Base-by-base conservation (phyloP, 2,888 invertebrate genomes). In the Subacronicta megacephala region DNA sequence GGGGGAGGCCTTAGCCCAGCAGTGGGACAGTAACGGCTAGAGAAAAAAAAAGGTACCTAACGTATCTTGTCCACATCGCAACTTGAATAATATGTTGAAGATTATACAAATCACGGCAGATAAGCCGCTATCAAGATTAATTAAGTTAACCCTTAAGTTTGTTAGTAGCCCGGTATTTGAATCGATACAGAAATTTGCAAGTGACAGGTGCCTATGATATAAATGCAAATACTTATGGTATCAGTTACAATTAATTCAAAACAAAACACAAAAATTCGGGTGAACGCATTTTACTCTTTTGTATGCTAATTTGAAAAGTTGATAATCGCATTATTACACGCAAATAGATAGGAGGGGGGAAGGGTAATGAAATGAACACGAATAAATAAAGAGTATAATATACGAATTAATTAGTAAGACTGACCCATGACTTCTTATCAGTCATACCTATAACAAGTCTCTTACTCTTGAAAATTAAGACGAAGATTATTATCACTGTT, bases 401-500 rank as follows among this genome's bases (percentile, higher is more conserved):
- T 5, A 44, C 13, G 29, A 46, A 62, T 49, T 33, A 57, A 38
- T 60, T 46, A 57, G 45, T 62, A 50, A 58, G 45, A 36, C 13
- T 72, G 72, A 72, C 75, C 79, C 56, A 49, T 53, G 68, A 58
- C 75, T 55, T 55, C 64, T 74, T 76, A 79, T 79, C 76, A 35
- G 45, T 12, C 18, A 41, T 40, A n/a, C n/a, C n/a, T n/a, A 10
- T 10, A 26, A 26, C 26, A 26, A 10, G 26, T 26, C 10, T 26
- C 10, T 44, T 62, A 44, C 16, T 50, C 31, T 38, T 53, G 33
- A 13, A 40, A 51, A 41, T 55, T 31, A 49, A 12, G 16, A 17
- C 26, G 13, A 50, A 17, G 33, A 18, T n/a, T 44, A 44, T 16
- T 26, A 47, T 45, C 23, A 49, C 45, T 38, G 41, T 36, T 23